Conservation (phyloP, 1,140 invertebrate genomes). For the Bombus polaris region DNA sequence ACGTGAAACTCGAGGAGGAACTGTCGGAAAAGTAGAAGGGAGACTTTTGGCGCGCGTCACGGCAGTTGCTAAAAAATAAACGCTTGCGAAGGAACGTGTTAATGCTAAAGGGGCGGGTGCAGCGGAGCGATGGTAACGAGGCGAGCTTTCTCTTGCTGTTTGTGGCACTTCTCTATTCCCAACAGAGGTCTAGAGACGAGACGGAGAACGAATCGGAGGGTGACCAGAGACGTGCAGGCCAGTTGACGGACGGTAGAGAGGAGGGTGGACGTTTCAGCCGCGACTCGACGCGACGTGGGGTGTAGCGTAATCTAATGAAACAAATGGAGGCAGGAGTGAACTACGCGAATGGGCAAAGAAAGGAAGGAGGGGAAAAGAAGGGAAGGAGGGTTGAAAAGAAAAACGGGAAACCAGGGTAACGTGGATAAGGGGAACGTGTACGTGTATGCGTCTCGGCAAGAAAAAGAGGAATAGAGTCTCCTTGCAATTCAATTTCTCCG, state of each 20-base stretch:
- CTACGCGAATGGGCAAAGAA: constrained; percentile 57
- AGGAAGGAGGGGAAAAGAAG: background rate
- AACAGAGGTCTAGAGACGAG: constrained; percentile 28
- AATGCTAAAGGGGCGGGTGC: background rate
- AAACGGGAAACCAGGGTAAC: background rate
- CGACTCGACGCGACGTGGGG: background rate
- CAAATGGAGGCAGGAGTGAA: constrained; percentile 75
- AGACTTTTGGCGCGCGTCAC: background rate
- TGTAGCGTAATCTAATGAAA: constrained; percentile 74
- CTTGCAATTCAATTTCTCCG: constrained; percentile 75
- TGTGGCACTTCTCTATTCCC: constrained; percentile 40
- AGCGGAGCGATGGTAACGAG: constrained; percentile 35
- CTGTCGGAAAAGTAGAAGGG: too few relatives aligned
- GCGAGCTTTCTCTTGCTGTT: constrained; percentile 39
- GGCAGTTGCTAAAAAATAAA: background rate
- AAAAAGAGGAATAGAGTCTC: constrained; percentile 54
- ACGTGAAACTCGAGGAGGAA: background rate
- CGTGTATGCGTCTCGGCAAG: background rate
- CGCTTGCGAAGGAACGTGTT: background rate
- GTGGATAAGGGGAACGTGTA: too few relatives aligned
- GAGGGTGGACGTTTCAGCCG: background rate
- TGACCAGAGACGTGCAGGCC: background rate
- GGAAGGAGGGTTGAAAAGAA: background rate
- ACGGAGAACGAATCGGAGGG: background rate
- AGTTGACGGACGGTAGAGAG: background rate